Evolutionary conservation across 2,888 invertebrate genomes (phyloP), one percentile per base, ranked within the genome.

Genomic region (Drosophila paramelanica): DNA sequence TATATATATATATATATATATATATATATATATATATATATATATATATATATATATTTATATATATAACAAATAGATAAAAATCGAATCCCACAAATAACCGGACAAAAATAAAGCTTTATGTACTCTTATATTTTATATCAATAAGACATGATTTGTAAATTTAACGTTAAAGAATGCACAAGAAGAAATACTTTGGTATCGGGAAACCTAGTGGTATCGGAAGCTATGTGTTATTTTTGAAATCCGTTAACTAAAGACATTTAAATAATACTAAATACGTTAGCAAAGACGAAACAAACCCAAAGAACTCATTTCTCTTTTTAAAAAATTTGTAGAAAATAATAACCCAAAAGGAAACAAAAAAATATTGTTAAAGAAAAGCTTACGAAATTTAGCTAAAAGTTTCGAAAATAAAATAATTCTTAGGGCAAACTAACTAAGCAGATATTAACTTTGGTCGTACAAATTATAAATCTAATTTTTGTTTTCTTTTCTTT

Each of bases 161-260:
- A 62, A 45, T 57, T 49, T 57, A 71, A 76, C 43, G 10, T 49
- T 23, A 14, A 42, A 45, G 27, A 56, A 71, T 59, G 77, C 73
- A 73, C 73, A 73, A 60, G 47, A 66, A 59, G 57, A 59, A 50
- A 50, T 52, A 61, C 43, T 57, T 56, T 42, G 55, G 55, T 38
- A 58, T 27, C n/a, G n/a, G 38, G 8, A n/a, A 31, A 39, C 17
- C 13, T 41, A 17, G 20, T 38, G 33, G 33, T 42, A 55, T 41
- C n/a, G 5, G 3, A 17, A 17, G n/a, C 36, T 25, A 57, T 27
- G 27, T 69, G 61, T 56, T 47, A 46, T 45, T 14, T 23, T 31
- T 31, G 17, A 23, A 42, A 42, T 55, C 14, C n/a, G 3, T 2
- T 14, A 56, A 49, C 36, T 17, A 17, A 20, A 27, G n/a, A 39